Conservation (phyloP, 2,113 vertebrate species). For the Setophaga coronata region DNA sequence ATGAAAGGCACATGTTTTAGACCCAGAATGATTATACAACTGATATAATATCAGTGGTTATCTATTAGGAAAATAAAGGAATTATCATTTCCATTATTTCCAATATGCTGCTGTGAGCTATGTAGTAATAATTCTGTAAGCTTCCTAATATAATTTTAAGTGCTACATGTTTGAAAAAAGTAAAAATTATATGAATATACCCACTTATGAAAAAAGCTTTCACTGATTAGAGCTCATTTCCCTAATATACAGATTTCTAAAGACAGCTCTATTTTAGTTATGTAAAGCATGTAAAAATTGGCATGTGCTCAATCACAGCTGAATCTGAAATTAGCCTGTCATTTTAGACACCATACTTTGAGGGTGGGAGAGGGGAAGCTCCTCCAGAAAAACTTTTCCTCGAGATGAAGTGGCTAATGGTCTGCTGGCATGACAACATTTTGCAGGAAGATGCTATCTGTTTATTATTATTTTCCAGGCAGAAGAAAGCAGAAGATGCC, state of each 20-base stretch:
- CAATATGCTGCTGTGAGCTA: neutral
- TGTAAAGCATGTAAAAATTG: conserved; percentile 77
- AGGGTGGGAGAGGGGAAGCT: conserved; percentile 17
- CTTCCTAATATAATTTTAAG: conserved; percentile 53
- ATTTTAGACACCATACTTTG: conserved; percentile 68
- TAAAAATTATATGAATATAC: conserved; percentile 60
- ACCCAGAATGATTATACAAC: neutral
- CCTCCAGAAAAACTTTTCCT: conserved; percentile 41
- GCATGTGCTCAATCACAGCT: conserved; percentile 77
- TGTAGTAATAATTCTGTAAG: conserved; percentile 7
- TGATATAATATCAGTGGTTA: conserved; percentile 46
- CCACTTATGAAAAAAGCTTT: conserved; percentile 65
- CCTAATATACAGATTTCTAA: conserved; percentile 73
- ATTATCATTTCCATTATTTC: conserved; percentile 46
- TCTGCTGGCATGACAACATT: neutral
- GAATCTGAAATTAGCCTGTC: conserved; percentile 80
- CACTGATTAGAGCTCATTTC: conserved; percentile 75
- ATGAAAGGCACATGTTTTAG: conserved; percentile 20
- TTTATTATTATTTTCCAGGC: neutral
- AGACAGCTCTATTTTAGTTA: conserved; percentile 82
- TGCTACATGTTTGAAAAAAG: conserved; percentile 49
- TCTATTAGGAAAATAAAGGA: conserved; percentile 55
- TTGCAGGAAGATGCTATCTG: neutral
- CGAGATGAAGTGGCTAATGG: conserved; percentile 10
- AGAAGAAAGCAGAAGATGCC: neutral